Percentiles rank a stretch among this genome's conserved stretches.
Conservation (phyloP, 1,140 invertebrate species). For the Portunus trituberculatus region DNA sequence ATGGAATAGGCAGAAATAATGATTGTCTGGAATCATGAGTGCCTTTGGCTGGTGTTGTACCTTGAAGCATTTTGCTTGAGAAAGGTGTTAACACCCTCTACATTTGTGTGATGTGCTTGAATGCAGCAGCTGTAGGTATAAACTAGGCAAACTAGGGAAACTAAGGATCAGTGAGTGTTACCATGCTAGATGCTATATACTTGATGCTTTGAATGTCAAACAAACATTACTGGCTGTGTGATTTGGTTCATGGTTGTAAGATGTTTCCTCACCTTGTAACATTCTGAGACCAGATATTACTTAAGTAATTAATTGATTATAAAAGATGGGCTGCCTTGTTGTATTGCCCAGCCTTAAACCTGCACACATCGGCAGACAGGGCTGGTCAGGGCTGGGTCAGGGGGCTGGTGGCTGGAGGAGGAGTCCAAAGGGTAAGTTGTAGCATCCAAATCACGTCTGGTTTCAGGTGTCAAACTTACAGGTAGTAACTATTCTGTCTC, state of each 20-base stretch:
- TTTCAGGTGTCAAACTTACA: slow-evolving; percentile 28
- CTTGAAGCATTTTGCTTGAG: too few species aligned
- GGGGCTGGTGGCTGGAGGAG: not conserved
- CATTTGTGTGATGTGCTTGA: too few species aligned
- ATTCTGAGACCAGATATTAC: slow-evolving; percentile 49
- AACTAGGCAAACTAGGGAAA: not conserved
- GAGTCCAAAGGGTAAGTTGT: slow-evolving; percentile 37
- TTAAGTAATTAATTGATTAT: not conserved
- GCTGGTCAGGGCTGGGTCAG: not conserved
- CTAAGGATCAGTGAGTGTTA: not conserved
- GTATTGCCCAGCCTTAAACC: not conserved
- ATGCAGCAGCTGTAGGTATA: too few species aligned
- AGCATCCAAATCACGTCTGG: slow-evolving; percentile 27
- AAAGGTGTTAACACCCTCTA: too few species aligned
- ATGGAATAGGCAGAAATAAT: too few species aligned
- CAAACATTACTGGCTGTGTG: slow-evolving; percentile 33
- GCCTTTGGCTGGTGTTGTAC: too few species aligned
- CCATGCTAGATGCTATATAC: not conserved
- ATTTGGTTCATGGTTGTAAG: slow-evolving; percentile 43
- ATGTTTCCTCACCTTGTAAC: slow-evolving; percentile 58
- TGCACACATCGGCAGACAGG: not conserved
- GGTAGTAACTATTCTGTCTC: not conserved
- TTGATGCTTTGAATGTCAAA: not conserved
- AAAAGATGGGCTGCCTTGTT: not conserved
- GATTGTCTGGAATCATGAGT: too few species aligned